These are phyloP conservation scores for Beaufortia kweichowensis DNA, from an alignment of 2,113 vertebrate genomes.

Conservation along the genomic window DNA sequence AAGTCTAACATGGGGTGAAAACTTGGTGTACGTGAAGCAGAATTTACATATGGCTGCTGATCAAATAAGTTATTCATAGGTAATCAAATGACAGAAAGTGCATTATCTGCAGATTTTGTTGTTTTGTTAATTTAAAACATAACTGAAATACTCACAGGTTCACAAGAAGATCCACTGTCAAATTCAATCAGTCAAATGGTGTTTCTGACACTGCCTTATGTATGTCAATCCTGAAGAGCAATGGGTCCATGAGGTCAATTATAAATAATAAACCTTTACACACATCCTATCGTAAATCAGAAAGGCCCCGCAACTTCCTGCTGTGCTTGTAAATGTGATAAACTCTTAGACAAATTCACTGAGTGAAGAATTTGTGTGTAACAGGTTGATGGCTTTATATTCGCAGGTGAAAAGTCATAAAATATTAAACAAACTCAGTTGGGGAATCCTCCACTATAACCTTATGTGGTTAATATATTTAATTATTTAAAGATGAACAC, in stretches of 20 bases:
- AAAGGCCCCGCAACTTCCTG: neutral
- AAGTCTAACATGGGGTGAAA: slow-evolving; percentile 27
- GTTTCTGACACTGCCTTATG: slow-evolving; percentile 7
- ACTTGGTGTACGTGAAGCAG: too few species aligned
- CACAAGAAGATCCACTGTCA: neutral
- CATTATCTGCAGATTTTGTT: neutral
- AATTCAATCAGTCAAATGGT: neutral
- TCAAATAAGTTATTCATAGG: neutral
- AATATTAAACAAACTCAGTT: too few species aligned
- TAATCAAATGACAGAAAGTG: too few species aligned
- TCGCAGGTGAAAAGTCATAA: too few species aligned
- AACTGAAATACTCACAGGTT: slow-evolving; percentile 29
- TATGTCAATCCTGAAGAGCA: slow-evolving; percentile 16
- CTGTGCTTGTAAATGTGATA: neutral
- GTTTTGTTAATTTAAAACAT: neutral
- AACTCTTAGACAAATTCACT: neutral
- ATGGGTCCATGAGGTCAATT: slow-evolving; percentile 14
- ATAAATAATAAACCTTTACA: slow-evolving; percentile 35
- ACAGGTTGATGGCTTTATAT: neutral
- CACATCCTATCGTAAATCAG: slow-evolving; percentile 29
- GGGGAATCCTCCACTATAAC: too few species aligned
- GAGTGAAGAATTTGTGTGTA: neutral
- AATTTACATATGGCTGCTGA: too few species aligned
- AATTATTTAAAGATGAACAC: too few species aligned
- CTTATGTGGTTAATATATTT: too few species aligned